Evolutionary conservation across 2,113 vertebrate genomes (phyloP).

Genomic region (Tenrec ecaudatus): DNA sequence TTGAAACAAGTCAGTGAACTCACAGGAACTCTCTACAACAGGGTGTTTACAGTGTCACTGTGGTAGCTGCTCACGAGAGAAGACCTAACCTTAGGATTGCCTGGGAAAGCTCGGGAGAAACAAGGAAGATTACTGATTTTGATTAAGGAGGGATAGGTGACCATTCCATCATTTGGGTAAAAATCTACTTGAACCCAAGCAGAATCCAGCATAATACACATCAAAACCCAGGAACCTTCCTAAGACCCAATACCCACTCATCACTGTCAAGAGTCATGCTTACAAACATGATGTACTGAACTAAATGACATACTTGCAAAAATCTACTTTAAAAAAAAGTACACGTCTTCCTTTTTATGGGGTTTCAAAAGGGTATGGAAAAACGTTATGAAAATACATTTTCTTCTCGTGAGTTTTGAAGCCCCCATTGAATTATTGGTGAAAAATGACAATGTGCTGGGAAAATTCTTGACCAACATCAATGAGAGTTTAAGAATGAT

Average conservation of each 20-base stretch:
- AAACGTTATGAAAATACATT: too few relatives aligned
- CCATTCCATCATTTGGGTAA: slow-evolving; percentile 23
- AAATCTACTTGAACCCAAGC: not conserved
- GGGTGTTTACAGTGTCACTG: not conserved
- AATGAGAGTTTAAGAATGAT: not conserved
- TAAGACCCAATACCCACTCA: not conserved
- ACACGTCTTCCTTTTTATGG: too few relatives aligned
- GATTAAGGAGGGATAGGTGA: not conserved
- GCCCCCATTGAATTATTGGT: not conserved
- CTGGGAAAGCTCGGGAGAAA: not conserved
- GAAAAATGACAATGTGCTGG: not conserved
- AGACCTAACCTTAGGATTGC: not conserved
- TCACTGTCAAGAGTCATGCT: not conserved
- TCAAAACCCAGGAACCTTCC: not conserved
- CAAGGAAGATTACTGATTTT: not conserved
- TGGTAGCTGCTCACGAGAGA: not conserved
- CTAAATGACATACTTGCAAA: too few relatives aligned
- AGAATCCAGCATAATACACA: not conserved
- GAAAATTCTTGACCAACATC: not conserved
- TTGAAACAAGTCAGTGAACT: not conserved
- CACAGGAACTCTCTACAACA: not conserved
- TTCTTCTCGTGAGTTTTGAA: too few relatives aligned
- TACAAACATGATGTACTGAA: not conserved
- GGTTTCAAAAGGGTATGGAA: too few relatives aligned
- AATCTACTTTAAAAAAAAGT: too few relatives aligned